Evolutionary conservation across 2,888 invertebrate species (phyloP).

Genomic region (Leucoma salicis): DNA sequence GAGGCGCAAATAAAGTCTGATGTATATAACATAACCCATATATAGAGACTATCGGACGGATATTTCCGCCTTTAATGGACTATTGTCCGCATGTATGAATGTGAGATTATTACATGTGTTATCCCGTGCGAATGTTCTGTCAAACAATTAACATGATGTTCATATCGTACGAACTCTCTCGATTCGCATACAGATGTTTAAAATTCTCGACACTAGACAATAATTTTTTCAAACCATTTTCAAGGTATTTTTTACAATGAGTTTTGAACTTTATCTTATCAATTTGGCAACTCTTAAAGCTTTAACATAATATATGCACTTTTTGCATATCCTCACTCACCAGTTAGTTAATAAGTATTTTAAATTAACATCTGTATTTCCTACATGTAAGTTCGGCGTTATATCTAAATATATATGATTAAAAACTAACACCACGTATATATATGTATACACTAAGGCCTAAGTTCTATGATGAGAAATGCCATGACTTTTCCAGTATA

Average conservation of each 20-base stretch:
- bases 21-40: constrained; percentile 70
- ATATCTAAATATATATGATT: constrained; percentile 15
- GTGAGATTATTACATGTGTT: constrained; percentile 68
- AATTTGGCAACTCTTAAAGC: constrained; percentile 5
- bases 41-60: constrained; percentile 65
- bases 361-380: constrained; percentile 36
- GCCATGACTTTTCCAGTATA: constrained; percentile 28
- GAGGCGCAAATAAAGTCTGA: constrained; percentile 72
- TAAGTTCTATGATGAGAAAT: constrained; percentile 35
- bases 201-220: constrained; percentile 17
- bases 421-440: constrained; percentile 21
- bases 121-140: constrained; percentile 12
- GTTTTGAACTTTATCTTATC: too few species aligned
- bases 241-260: constrained; percentile 16
- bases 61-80: constrained; percentile 61
- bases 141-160: neutral
- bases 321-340: constrained; percentile 11
- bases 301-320: constrained; percentile 20
- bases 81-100: constrained; percentile 71
- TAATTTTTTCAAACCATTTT: constrained; percentile 14
- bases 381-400: neutral
- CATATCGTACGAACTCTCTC: neutral
- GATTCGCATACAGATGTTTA: constrained; percentile 33
- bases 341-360: constrained; percentile 11
- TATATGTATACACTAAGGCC: constrained; percentile 35